phyloP scores from a whole-genome alignment of 2,113 vertebrate species.

The Dinomys branickii region DNA sequence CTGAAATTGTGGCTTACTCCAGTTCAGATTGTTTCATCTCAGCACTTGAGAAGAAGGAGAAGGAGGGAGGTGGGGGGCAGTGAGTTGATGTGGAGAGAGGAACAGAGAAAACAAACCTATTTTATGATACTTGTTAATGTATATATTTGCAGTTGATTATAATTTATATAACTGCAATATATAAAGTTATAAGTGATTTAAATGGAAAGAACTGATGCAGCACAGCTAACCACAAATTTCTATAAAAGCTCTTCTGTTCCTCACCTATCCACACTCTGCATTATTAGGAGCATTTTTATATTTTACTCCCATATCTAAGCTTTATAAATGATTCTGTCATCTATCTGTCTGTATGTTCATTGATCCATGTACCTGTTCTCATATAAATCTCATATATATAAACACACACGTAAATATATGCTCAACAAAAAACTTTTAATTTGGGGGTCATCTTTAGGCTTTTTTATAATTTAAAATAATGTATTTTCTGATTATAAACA shows the following conservation, averaged over 20 bases:
- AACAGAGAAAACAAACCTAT: not conserved
- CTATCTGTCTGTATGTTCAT: not conserved
- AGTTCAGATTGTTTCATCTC: not conserved
- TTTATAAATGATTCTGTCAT: not conserved
- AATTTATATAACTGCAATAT: not conserved
- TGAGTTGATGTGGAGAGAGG: not conserved
- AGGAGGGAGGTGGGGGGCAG: not conserved
- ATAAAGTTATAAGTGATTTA: not conserved
- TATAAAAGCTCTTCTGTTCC: not conserved
- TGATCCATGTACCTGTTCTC: not conserved
- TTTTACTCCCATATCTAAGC: not conserved
- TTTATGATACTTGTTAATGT: not conserved
- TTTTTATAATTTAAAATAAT: not conserved
- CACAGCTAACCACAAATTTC: not conserved
- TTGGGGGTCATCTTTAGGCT: not conserved
- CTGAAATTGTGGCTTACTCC: not conserved
- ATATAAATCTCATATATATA: not conserved
- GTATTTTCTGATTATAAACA: slow-evolving; percentile 27
- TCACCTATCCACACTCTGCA: not conserved
- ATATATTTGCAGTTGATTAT: not conserved
- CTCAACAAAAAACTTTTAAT: not conserved
- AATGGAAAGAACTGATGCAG: not conserved
- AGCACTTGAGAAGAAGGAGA: not conserved
- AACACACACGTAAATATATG: not conserved
- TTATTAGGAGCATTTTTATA: not conserved